These are phyloP conservation scores for Alectoris magna DNA, from an alignment of 2,797 vertebrate genomes.

Conservation along the genomic window DNA sequence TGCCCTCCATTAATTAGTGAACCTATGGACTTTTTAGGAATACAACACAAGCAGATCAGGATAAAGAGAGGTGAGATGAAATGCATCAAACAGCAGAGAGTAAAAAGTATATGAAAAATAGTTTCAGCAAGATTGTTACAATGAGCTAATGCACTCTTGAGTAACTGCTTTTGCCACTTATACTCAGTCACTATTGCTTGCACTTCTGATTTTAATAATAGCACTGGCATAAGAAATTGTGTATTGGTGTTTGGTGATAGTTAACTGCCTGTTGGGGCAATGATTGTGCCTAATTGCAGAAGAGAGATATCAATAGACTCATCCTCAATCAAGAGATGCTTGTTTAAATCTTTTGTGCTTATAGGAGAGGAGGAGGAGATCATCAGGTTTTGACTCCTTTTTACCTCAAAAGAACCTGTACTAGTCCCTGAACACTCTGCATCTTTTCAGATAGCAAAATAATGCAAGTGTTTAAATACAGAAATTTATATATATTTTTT, in stretches of 20 bases:
- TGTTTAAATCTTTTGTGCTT: background rate
- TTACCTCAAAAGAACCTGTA: background rate
- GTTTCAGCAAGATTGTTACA: constrained; percentile 2
- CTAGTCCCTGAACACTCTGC: background rate
- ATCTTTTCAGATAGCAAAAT: background rate
- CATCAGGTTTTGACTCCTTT: background rate
- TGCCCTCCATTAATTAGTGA: constrained; percentile 44
- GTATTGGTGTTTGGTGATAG: background rate
- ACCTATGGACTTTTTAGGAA: constrained; percentile 16
- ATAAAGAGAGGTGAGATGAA: constrained; percentile 21
- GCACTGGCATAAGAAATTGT: background rate
- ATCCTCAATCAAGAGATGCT: background rate
- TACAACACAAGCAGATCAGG: constrained; percentile 8
- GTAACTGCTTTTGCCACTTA: background rate
- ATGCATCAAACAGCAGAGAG: background rate
- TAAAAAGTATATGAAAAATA: constrained; percentile 19
- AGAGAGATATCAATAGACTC: background rate
- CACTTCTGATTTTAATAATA: background rate
- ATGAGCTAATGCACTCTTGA: background rate
- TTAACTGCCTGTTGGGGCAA: background rate
- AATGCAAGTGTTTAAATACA: background rate
- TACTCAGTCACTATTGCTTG: background rate
- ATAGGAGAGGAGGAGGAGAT: background rate
- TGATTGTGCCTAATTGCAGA: background rate
- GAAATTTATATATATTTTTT: background rate